Evolutionary conservation across 2,113 vertebrate genomes (phyloP), one percentile per base, ranked within the genome.

Genomic region (Odontophorus gujanensis): DNA sequence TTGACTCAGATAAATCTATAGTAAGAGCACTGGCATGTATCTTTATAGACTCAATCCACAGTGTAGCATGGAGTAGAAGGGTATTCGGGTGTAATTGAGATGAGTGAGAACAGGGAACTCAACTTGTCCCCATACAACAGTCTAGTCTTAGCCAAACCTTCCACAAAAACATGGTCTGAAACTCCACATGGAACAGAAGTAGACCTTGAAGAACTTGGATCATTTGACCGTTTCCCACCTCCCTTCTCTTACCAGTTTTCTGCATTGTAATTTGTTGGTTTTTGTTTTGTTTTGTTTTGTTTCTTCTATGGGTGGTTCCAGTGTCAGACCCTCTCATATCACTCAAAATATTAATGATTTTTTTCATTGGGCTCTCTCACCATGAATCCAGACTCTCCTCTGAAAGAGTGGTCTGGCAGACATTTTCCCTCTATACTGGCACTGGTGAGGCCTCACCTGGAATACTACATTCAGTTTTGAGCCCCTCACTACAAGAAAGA

Each of bases 141-240:
- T 55, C 82, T 15, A 24, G 8, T 16, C 16, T 47, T 34, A 32
- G 5, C 28, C 30, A 32, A 76, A 38, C 20, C 48, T 19, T 69
- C 11, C n/a, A 19, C 22, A 38, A 65, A 68, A 28, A 26, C 2
- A 1, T 67, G 16, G 1, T 59, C 28, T 83, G 48, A 69, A 88
- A 61, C 4, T 9, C 16, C 14, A 17, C 0, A 0, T 5, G 40
- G 18, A 48, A 21, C 3, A 81, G 2, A 47, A 75, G 38, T 2
- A 21, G 42, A 34, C 3, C 43, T 47, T 53, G 73, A 62, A 77
- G n/a, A 28, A 3, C 63, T 3, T 5, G 12, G 30, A 42, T 3
- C 4, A 26, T 66, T 73, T 91, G 30, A 42, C 4, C 4, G 21
- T 66, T 73, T 91, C 20, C 16, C 36, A 61, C n/a, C 5, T 66